Percentiles rank a stretch among this genome's conserved stretches.
Conservation (phyloP, 2,888 invertebrate species). For the Thymelicus lineola region DNA sequence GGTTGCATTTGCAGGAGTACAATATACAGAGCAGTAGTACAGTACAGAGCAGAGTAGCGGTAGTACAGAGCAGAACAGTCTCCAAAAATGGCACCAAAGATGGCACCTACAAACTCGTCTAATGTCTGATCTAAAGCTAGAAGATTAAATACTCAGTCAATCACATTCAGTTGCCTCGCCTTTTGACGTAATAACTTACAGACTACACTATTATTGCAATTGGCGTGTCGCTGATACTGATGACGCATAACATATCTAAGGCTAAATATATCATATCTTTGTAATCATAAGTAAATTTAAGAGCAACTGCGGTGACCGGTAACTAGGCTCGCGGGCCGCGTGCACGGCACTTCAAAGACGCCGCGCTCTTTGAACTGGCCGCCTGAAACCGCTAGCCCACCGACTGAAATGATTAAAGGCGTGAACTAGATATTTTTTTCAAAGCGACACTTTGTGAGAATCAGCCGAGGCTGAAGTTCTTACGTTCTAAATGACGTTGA, state of each 20-base stretch:
- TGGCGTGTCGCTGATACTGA: background rate
- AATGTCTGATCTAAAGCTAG: too few relatives aligned
- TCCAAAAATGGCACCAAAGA: too few relatives aligned
- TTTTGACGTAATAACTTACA: background rate
- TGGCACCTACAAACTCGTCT: too few relatives aligned
- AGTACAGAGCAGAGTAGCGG: too few relatives aligned
- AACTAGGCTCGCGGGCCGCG: slow-evolving; percentile 59
- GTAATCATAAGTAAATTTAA: slow-evolving; percentile 45
- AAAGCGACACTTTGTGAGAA: slow-evolving; percentile 35
- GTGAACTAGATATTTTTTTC: slow-evolving; percentile 40
- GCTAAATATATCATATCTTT: slow-evolving; percentile 15
- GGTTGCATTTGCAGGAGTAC: too few relatives aligned
- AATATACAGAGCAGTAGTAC: too few relatives aligned
- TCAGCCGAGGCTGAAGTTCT: slow-evolving; percentile 17
- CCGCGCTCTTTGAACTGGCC: slow-evolving; percentile 71
- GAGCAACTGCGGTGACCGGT: slow-evolving; percentile 58
- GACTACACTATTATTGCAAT: background rate
- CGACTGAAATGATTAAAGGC: slow-evolving; percentile 49
- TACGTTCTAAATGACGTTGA: slow-evolving; percentile 14
- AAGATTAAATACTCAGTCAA: background rate
- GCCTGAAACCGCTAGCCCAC: slow-evolving; percentile 54
- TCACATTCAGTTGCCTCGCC: background rate
- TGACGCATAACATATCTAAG: background rate
- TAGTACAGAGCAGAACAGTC: too few relatives aligned
- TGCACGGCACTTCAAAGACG: slow-evolving; percentile 65